phyloP scores from a whole-genome alignment of 53 echinoderm and acorn worm genomes.

The Astropecten irregularis region DNA sequence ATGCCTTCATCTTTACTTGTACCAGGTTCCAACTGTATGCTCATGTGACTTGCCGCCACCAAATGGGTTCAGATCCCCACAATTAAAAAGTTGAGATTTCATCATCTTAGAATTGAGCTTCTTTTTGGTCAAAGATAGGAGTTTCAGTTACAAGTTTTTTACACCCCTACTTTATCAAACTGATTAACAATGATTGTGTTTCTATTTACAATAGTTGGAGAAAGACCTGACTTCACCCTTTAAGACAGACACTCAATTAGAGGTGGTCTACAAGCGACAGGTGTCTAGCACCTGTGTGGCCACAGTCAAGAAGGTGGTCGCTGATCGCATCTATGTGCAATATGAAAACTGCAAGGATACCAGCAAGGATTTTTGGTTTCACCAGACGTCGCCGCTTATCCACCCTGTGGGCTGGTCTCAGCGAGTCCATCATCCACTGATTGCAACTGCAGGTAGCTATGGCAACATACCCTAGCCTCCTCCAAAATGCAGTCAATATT shows the following conservation, averaged over 20 bases:
- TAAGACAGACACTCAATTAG: slow-evolving; percentile 78
- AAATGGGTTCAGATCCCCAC: too few species aligned
- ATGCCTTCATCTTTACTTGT: neutral
- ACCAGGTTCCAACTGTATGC: too few species aligned
- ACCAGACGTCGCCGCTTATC: slow-evolving; percentile 76
- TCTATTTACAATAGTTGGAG: too few species aligned
- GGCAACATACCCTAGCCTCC: neutral
- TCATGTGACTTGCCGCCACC: too few species aligned
- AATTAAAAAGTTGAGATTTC: too few species aligned
- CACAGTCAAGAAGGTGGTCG: slow-evolving; percentile 74
- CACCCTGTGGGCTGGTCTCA: slow-evolving; percentile 93
- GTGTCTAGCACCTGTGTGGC: slow-evolving; percentile 91
- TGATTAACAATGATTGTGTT: too few species aligned
- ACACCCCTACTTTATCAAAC: too few species aligned
- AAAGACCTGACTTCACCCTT: slow-evolving; percentile 72
- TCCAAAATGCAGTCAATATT: too few species aligned
- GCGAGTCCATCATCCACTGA: slow-evolving; percentile 80
- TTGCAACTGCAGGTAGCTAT: slow-evolving; percentile 85
- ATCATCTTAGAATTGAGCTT: too few species aligned
- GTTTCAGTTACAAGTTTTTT: too few species aligned
- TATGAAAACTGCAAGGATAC: slow-evolving; percentile 88
- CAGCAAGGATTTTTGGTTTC: slow-evolving; percentile 95
- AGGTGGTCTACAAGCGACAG: slow-evolving; percentile 86
- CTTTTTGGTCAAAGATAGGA: too few species aligned
- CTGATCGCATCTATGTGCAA: slow-evolving; percentile 93